Base-by-base conservation (phyloP, 2,113 vertebrate species). In the Octodon degus region DNA sequence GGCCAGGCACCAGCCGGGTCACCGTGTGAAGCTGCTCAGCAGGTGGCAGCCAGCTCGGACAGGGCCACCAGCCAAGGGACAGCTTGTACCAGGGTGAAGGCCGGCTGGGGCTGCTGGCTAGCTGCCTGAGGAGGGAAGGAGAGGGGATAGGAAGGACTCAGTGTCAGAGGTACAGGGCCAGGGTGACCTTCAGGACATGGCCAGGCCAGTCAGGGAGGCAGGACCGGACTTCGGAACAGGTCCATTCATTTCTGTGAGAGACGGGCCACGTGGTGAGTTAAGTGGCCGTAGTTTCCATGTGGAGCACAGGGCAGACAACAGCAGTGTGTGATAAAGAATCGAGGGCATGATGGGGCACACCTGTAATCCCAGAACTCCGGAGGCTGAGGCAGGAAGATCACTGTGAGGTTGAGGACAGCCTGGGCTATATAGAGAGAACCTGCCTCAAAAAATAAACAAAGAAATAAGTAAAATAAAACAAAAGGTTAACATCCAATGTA, bases 11-110 rank as follows among this genome's bases (percentile, higher is more conserved):
- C 76, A 19, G 65, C 85, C 74, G 90, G 55, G n/a, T 27, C n/a
- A 43, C 68, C 27, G 9, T 0, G 32, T 77, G 25, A 22, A 0
- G 0, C 60, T 7, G 10, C 40, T 93, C 74, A 40, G n/a, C 62
- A 4, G 93, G 88, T 91, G 81, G 30, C 22, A 77, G 60, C 32
- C 50, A 62, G 25, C 81, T 86, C 4, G n/a, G 81, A 58, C 58
- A 58, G 89, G 86, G 67, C 58, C 67, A 72, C 24, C 1, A 40
- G 65, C 82, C 90, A 88, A 92, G 60, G 68, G 53, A 90, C 89
- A 47, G 53, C 92, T 37, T 89, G 89, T 91, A 70, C 93, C 47
- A 37, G 79, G 72, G 50, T 32, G n/a, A 53, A 62, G 80, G 58
- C 32, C 70, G 50, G 34, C 74, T 43, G 32, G 5, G 22, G 67